Base-by-base conservation (phyloP, 2,888 invertebrate species). In the Dendrolimus houi region DNA sequence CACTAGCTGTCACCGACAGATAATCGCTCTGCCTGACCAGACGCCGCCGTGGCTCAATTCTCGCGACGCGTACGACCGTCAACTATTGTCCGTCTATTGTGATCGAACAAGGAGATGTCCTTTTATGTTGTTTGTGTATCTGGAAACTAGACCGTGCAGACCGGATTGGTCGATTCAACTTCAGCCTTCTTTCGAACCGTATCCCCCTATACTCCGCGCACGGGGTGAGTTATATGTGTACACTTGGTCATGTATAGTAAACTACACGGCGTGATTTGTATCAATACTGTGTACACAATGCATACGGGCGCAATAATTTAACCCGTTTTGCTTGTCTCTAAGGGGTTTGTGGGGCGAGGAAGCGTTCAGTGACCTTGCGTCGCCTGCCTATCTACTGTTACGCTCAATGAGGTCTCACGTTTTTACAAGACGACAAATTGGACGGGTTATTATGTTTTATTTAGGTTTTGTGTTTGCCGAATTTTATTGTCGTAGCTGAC, bases 1-100 rank as follows among this genome's bases (percentile, higher is more conserved):
- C 70, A 72, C 66, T 71, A 73, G 71, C 71, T 79, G 81, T 79
- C 81, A 75, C 74, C 77, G 74, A 67, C 77, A 79, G 81, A 83
- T 83, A 80, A 80, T 71, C 78, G 73, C 70, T 69, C 68, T 64
- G 67, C 72, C 74, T 75, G 71, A 69, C 68, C 70, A 71, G 73
- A 74, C 74, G 62, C 65, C 66, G 68, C 69, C 65, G 64, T 59
- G 65, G 73, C 68, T 66, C 69, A 71, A 70, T 72, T 72, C 69
- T 64, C 68, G 72, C 65, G 68, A 64, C 66, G 68, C 69, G 64
- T 12, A 47, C 47, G 9, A 2, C 10, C 47, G 9, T 12, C 62
- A 60, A 62, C 65, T 63, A 71, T 77, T 74, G 75, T 74, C 65
- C 6, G 47, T 61, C 67, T 65, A 71, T 75, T 76, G 74, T 80